Percentiles rank a stretch among this genome's conserved stretches.
phyloP scores from a whole-genome alignment of 1,140 invertebrate genomes.

The Pseudomyrmex pallidus region DNA sequence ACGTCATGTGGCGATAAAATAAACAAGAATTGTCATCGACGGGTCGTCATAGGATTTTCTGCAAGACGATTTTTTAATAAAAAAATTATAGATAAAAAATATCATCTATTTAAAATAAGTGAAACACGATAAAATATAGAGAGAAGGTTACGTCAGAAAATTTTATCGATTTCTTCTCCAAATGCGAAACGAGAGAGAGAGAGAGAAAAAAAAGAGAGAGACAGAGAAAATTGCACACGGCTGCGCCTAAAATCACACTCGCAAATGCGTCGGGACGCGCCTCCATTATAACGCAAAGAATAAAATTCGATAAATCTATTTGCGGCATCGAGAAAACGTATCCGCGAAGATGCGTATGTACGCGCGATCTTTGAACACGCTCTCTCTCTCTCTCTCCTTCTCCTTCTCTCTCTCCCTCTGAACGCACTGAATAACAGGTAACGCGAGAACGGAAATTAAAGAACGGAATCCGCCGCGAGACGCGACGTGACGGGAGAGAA shows the following conservation, averaged over 20 bases:
- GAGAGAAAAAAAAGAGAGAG: too few species aligned
- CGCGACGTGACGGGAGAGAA: conserved; percentile 9
- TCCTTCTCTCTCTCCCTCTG: background rate
- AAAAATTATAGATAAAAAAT: too few species aligned
- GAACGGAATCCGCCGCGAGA: conserved; percentile 55
- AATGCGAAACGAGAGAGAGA: background rate
- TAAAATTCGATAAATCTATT: conserved; percentile 21
- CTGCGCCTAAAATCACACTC: background rate
- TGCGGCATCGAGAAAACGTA: conserved; percentile 7
- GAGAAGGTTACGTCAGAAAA: background rate
- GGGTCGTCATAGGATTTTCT: too few species aligned
- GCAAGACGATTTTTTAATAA: too few species aligned
- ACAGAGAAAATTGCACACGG: too few species aligned
- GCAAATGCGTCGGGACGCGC: background rate
- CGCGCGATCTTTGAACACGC: conserved; percentile 19
- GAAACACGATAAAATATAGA: too few species aligned
- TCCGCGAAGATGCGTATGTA: conserved; percentile 38
- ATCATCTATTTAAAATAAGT: too few species aligned
- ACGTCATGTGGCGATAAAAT: too few species aligned
- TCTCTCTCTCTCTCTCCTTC: too few species aligned
- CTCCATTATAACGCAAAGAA: background rate
- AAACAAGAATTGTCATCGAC: too few species aligned
- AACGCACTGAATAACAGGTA: conserved; percentile 37
- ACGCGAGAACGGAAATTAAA: conserved; percentile 57
- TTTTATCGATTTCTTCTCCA: background rate